phyloP scores from a whole-genome alignment of 2,888 invertebrate genomes.

The Rotaria magnacalcarata region DNA sequence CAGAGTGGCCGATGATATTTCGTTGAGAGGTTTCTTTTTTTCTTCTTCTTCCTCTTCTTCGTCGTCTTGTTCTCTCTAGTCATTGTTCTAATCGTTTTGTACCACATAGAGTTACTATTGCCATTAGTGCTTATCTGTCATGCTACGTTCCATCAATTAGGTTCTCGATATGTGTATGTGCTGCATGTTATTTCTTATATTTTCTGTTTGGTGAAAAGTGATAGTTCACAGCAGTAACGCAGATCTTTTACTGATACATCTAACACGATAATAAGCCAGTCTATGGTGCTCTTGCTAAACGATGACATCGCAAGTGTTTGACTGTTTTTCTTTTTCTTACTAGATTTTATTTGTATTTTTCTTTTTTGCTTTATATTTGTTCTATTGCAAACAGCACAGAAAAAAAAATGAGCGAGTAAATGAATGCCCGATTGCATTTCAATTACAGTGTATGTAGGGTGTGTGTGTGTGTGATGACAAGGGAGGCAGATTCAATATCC shows the following conservation, averaged over 20 bases:
- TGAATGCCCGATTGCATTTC: conserved; percentile 22
- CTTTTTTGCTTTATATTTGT: neutral
- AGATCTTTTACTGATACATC: neutral
- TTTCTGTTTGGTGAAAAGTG: conserved; percentile 10
- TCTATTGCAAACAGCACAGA: neutral
- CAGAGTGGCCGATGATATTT: conserved; percentile 31
- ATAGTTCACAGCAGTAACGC: neutral
- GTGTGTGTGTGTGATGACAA: conserved; percentile 1
- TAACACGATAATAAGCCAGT: neutral
- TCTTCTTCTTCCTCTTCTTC: neutral
- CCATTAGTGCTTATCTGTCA: neutral
- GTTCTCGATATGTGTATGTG: neutral
- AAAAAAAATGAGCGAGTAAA: neutral
- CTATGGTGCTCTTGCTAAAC: neutral
- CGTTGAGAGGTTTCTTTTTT: neutral
- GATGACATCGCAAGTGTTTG: neutral
- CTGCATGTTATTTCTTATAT: neutral
- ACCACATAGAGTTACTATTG: neutral
- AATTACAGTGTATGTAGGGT: neutral
- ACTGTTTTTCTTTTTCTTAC: neutral
- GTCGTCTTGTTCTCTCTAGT: neutral
- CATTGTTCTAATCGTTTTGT: neutral
- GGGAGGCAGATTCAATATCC: conserved; percentile 3
- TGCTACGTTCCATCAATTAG: conserved; percentile 17
- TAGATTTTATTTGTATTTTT: neutral